Percentiles rank a stretch among this genome's conserved stretches.
phyloP scores from a whole-genome alignment of 2,888 invertebrate genomes.

The Escarpia spicata region DNA sequence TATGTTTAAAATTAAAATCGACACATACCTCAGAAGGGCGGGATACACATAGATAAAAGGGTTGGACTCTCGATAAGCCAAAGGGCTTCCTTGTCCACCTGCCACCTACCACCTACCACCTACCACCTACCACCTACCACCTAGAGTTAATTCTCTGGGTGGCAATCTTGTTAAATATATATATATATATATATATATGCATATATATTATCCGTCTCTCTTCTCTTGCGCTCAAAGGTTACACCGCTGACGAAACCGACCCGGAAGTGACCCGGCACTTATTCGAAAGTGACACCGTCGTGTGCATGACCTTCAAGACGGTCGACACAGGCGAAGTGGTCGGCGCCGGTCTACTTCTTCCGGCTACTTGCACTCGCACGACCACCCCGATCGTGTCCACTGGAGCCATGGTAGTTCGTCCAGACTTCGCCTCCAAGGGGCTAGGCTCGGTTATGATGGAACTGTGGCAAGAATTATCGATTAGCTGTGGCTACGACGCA shows the following conservation, averaged over 20 bases:
- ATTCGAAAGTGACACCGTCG: background rate
- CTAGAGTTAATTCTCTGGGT: too few relatives aligned
- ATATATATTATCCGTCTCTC: background rate
- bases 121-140: too few relatives aligned
- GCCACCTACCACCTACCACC: too few relatives aligned
- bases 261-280: background rate
- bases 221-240: background rate
- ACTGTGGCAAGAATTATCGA: background rate
- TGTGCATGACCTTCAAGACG: background rate
- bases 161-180: too few relatives aligned
- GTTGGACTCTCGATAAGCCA: too few relatives aligned
- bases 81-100: too few relatives aligned
- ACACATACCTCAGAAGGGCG: too few relatives aligned
- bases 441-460: background rate
- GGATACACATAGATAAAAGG: too few relatives aligned
- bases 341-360: background rate
- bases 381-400: background rate
- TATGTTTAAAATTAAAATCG: too few relatives aligned
- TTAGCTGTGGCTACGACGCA: background rate
- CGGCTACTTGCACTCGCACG: background rate
- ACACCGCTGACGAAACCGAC: background rate
- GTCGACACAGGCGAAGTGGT: constrained; percentile 7
- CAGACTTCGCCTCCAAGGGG: background rate
- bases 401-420: background rate
- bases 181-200: too few relatives aligned